Conservation (phyloP, 2,113 vertebrate genomes). For the Scomber japonicus region DNA sequence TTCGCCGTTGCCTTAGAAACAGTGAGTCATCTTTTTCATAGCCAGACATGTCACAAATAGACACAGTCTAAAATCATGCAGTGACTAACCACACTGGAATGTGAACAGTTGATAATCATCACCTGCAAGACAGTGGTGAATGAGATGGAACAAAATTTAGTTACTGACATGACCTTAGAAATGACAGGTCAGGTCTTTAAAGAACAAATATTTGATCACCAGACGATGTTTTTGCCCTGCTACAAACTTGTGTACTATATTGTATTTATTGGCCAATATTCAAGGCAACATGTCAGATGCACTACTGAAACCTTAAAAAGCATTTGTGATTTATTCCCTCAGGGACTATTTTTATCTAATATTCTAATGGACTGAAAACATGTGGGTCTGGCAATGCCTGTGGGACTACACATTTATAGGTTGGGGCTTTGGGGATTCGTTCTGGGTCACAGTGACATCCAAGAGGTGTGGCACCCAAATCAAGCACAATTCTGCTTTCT, state of each 20-base stretch:
- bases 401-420: not conserved
- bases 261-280: not conserved
- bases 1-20: not conserved
- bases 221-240: not conserved
- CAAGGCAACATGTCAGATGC: not conserved
- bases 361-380: slow-evolving; percentile 44
- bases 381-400: slow-evolving; percentile 11
- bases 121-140: not conserved
- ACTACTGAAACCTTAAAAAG: not conserved
- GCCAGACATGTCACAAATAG: not conserved
- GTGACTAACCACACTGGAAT: slow-evolving; percentile 3
- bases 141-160: not conserved
- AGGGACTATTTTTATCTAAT: slow-evolving; percentile 16
- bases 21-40: not conserved
- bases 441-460: slow-evolving; percentile 38
- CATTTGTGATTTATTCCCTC: not conserved
- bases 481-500: not conserved
- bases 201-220: not conserved
- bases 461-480: slow-evolving; percentile 5
- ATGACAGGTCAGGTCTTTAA: not conserved
- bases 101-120: not conserved
- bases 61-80: not conserved
- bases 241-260: not conserved
- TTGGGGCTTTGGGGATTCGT: slow-evolving; percentile 34
- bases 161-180: not conserved